Conservation (phyloP, 1,140 invertebrate species). For the Drosophila nannoptera region DNA sequence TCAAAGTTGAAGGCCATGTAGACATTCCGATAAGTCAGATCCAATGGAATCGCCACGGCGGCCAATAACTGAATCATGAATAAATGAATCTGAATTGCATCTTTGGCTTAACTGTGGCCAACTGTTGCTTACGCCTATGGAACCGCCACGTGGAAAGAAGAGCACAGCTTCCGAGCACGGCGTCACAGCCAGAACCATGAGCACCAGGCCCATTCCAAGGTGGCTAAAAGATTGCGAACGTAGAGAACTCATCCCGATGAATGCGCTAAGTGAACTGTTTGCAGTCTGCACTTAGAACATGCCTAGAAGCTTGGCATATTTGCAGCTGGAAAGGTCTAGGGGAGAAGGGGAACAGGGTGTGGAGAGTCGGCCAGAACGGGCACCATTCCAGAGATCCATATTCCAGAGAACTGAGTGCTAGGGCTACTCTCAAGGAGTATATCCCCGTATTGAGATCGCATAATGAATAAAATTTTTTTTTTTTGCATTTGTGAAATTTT, state of each 20-base stretch:
- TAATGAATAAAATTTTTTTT: too few relatives aligned
- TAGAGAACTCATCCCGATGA: slow-evolving; percentile 43
- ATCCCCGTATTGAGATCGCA: too few relatives aligned
- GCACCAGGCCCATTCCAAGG: slow-evolving; percentile 9
- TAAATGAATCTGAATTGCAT: not conserved
- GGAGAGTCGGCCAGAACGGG: not conserved
- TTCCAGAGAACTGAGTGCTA: too few relatives aligned
- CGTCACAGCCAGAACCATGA: not conserved
- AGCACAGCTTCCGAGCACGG: slow-evolving; percentile 21
- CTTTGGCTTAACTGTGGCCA: not conserved
- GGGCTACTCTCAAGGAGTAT: too few relatives aligned
- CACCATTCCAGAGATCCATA: too few relatives aligned
- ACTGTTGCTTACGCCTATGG: slow-evolving; percentile 55
- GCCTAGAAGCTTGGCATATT: slow-evolving; percentile 4
- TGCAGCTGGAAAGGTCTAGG: not conserved
- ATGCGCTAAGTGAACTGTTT: slow-evolving; percentile 46
- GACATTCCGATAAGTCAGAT: slow-evolving; percentile 81
- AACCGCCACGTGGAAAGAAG: slow-evolving; percentile 66
- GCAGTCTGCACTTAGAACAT: slow-evolving; percentile 2
- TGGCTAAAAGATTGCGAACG: not conserved
- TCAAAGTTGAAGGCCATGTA: slow-evolving; percentile 88
- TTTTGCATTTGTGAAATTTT: too few relatives aligned
- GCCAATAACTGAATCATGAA: slow-evolving; percentile 80
- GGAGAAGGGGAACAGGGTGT: not conserved
- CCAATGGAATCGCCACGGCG: slow-evolving; percentile 85